A percentile compares a stretch with the other conserved stretches of the same genome.
These are phyloP conservation scores for Anser cygnoides DNA, from an alignment of 2,113 vertebrate species.

Conservation along the genomic window DNA sequence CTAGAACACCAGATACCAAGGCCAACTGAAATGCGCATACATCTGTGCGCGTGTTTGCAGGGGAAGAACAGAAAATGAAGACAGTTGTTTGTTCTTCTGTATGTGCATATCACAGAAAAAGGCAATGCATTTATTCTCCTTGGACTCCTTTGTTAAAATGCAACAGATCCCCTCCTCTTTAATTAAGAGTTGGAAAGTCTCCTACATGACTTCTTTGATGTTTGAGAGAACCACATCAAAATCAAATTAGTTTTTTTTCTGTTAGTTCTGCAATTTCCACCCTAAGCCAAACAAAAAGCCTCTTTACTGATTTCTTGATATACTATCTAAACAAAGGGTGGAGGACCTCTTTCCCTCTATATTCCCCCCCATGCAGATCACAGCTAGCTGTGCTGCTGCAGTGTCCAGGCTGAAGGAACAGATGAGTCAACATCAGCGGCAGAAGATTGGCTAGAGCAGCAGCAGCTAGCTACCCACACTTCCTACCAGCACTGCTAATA, in stretches of 20 bases:
- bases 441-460: background rate
- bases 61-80: background rate
- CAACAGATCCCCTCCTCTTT: background rate
- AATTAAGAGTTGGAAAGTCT: background rate
- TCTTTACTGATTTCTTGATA: background rate
- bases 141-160: background rate
- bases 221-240: background rate
- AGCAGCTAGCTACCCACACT: background rate
- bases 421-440: background rate
- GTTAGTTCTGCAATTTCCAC: background rate
- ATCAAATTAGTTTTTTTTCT: background rate
- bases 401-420: background rate
- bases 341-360: background rate
- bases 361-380: background rate
- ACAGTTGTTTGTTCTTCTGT: accelerated
- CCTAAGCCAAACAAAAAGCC: background rate
- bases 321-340: background rate
- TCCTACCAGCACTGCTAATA: background rate
- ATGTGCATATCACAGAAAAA: background rate
- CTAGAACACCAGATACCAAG: background rate
- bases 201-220: background rate
- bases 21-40: background rate
- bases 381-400: background rate
- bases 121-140: background rate
- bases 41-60: background rate